Evolutionary conservation across 2,888 invertebrate genomes (phyloP).

Genomic region (Cheilosia variabilis): DNA sequence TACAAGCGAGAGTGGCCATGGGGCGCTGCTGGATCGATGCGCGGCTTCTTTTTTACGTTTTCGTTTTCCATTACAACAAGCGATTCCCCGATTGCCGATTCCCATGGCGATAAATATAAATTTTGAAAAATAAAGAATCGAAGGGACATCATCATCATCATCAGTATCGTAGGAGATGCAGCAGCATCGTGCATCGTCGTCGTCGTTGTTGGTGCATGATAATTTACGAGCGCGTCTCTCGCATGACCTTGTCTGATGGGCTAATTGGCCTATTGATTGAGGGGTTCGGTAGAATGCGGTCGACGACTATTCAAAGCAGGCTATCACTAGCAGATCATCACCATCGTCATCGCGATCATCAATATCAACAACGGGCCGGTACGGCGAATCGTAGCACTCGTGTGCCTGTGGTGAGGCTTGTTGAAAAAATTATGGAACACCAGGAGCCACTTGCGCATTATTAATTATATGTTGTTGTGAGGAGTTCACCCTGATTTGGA

Average conservation of each 20-base stretch:
- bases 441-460: constrained; percentile 57
- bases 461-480: constrained; percentile 39
- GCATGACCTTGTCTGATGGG: constrained; percentile 70
- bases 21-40: constrained; percentile 23
- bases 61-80: constrained; percentile 1
- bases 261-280: constrained; percentile 65
- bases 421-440: constrained; percentile 62
- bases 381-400: background rate
- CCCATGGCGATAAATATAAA: constrained; percentile 61
- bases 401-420: constrained; percentile 30
- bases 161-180: background rate
- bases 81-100: constrained; percentile 14
- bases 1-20: constrained; percentile 33
- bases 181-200: constrained; percentile 4
- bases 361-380: constrained; percentile 49
- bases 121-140: constrained; percentile 45
- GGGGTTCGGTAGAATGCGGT: constrained; percentile 42
- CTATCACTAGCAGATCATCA: constrained; percentile 46
- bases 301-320: constrained; percentile 56
- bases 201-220: constrained; percentile 30
- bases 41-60: background rate
- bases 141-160: constrained; percentile 8
- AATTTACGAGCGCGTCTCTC: constrained; percentile 50
- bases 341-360: constrained; percentile 60
- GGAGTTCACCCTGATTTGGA: constrained; percentile 34